Evolutionary conservation across 1,140 invertebrate species (phyloP), one percentile per base, ranked within the genome.

Genomic region (Pristionchus pacificus): DNA sequence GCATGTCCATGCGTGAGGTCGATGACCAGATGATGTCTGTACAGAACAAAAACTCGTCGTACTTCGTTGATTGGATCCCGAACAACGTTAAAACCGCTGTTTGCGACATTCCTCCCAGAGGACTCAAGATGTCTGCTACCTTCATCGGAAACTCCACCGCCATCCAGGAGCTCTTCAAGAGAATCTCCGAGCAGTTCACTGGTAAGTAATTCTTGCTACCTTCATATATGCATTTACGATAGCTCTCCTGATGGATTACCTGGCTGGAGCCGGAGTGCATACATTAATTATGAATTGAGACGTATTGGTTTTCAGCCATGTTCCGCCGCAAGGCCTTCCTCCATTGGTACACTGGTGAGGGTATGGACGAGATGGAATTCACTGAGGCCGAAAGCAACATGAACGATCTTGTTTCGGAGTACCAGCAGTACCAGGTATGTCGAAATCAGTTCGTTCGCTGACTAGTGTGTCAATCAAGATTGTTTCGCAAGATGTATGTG

Each of bases 1-100:
- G 92, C 65, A 95, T 96, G 93, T 94, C 92, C 30, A 95, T 95
- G 93, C 94, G 93, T 86, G 93, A 75, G 94, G 60, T 59, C n/a
- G 86, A 94, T 80, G 84, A 85, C 75, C 86, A 87, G 77, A 91
- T 88, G 87, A 77, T 87, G 60, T 87, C 87, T 69, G 84, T 88
- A 19, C 87, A 89, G 75, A 88, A 87, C 81, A 88, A 87, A 77
- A 88, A 87, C 77, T 85, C 79, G 38, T 80, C 77, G 13, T 89
- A 94, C 83, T 88, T 89, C 76, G 88, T 89, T 62, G 88, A 89
- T 84, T 89, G 88, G 88, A 88, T 89, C 75, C 88, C 88, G 58
- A 88, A 89, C 84, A 89, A 89, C 78, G 87, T 89, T 19, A 89
- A 89, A 78, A 87, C 87, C 3, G 90, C 90, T 84, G 87, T 88